Evolutionary conservation across 1,140 invertebrate species (phyloP).

Genomic region (Eumaeus atala): DNA sequence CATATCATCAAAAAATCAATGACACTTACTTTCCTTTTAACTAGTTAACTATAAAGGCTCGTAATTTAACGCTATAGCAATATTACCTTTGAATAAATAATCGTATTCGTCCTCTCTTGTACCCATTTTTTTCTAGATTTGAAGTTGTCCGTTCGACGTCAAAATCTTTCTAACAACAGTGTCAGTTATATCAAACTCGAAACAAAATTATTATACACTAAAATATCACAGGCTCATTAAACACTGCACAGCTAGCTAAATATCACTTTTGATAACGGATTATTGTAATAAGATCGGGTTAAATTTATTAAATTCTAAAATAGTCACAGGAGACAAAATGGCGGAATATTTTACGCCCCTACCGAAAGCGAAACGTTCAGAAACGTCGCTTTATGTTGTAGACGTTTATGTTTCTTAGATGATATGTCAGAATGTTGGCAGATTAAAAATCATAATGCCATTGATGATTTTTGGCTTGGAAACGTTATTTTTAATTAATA

Average conservation of each 20-base stretch:
- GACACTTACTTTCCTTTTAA: conserved; percentile 1
- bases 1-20: conserved; percentile 26
- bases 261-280: conserved; percentile 60
- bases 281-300: conserved; percentile 55
- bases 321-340: conserved; percentile 66
- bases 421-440: conserved; percentile 9
- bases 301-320: conserved; percentile 53
- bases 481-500: too few species aligned
- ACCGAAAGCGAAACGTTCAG: conserved; percentile 41
- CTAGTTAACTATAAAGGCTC: too few species aligned
- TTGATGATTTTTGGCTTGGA: too few species aligned
- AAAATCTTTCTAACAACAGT: conserved; percentile 65
- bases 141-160: conserved; percentile 63
- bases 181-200: conserved; percentile 45
- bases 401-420: conserved; percentile 17
- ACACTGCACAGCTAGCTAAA: conserved; percentile 61
- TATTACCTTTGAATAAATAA: conserved; percentile 99
- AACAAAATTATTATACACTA: conserved; percentile 67
- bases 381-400: conserved; percentile 27
- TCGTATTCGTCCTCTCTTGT: conserved; percentile 99
- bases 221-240: conserved; percentile 67
- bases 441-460: too few species aligned
- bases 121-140: conserved; percentile 82
- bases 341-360: conserved; percentile 71
- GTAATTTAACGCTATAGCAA: neutral